These are phyloP conservation scores for Plagodis pulveraria DNA, from an alignment of 2,888 invertebrate species.

Conservation along the genomic window DNA sequence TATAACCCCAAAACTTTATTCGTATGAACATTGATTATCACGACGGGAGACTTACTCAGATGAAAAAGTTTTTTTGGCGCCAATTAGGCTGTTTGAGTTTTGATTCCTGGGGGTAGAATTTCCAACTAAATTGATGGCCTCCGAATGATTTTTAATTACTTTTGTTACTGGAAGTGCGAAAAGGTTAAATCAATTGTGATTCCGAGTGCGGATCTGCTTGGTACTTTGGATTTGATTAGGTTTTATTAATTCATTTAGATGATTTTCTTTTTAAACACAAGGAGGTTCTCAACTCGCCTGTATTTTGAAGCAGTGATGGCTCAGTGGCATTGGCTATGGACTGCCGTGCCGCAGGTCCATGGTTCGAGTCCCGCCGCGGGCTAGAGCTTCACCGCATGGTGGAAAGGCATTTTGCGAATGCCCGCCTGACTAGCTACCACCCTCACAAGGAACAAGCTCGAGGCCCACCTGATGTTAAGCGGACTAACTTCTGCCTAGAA, in stretches of 20 bases:
- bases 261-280: not conserved
- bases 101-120: conserved; percentile 33
- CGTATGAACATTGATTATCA: conserved; percentile 37
- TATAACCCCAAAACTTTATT: conserved; percentile 28
- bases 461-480: no score
- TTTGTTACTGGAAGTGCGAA: conserved; percentile 32
- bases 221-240: not conserved
- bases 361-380: no score
- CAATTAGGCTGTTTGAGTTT: conserved; percentile 34
- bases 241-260: not conserved
- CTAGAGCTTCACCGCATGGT: no score
- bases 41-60: conserved; percentile 32
- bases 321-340: no score
- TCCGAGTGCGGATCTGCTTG: conserved; percentile 1
- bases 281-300: not conserved
- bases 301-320: no score
- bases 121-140: conserved; percentile 37
- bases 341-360: no score
- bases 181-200: conserved; percentile 19
- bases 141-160: conserved; percentile 39
- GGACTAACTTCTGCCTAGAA: no score
- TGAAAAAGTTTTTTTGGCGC: conserved; percentile 39
- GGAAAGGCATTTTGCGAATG: no score
- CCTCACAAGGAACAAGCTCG: no score
- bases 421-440: no score